Conservation (phyloP, 2,113 vertebrate genomes). For the Malaclemys terrapin region DNA sequence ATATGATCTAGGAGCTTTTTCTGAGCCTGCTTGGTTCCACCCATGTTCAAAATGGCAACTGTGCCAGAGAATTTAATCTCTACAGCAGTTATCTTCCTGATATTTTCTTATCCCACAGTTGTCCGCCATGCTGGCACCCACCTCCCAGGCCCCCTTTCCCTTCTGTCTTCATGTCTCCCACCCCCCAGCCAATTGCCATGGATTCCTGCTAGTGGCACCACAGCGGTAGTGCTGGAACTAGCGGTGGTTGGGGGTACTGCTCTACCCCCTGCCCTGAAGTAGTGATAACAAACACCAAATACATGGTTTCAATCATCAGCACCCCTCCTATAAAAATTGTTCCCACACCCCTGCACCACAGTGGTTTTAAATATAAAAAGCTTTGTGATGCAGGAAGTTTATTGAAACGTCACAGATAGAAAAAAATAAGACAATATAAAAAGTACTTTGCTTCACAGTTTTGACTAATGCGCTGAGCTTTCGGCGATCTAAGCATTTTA, state of each 20-base stretch:
- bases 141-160: background rate
- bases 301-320: too few species aligned
- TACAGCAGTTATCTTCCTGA: background rate
- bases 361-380: background rate
- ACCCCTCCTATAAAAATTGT: too few species aligned
- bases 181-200: background rate
- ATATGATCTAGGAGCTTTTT: background rate
- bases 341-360: background rate
- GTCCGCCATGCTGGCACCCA: background rate
- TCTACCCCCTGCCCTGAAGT: too few species aligned
- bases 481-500: background rate
- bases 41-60: background rate
- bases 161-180: background rate
- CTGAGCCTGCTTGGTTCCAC: background rate
- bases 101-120: background rate
- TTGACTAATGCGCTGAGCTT: background rate
- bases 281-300: too few species aligned
- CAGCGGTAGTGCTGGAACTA: background rate
- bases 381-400: background rate
- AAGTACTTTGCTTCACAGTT: background rate
- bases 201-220: background rate
- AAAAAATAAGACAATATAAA: background rate
- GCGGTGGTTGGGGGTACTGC: too few species aligned
- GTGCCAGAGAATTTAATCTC: background rate
- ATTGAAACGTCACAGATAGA: background rate